Evolutionary conservation across 2,888 invertebrate species (phyloP).

Genomic region (Geotrupes spiniger): DNA sequence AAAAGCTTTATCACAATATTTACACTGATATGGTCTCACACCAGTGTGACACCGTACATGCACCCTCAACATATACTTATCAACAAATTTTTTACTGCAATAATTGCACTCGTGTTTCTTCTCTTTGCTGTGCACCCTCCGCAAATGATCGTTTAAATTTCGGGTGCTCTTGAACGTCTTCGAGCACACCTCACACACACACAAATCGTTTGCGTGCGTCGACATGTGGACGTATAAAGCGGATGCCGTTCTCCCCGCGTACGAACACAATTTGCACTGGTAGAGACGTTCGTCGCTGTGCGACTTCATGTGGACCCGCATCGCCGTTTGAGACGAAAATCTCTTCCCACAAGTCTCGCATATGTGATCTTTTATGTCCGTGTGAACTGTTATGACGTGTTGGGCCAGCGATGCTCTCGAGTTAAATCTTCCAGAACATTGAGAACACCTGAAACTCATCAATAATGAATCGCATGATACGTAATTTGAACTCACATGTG

Average conservation of each 20-base stretch:
- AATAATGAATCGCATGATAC: neutral
- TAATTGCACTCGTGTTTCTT: slow-evolving; percentile 38
- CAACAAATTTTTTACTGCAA: slow-evolving; percentile 39
- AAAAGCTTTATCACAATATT: slow-evolving; percentile 37
- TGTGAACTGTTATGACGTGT: slow-evolving; percentile 39
- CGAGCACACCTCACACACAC: slow-evolving; percentile 40
- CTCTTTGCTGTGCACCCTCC: slow-evolving; percentile 36
- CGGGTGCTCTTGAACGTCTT: slow-evolving; percentile 40
- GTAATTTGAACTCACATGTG: slow-evolving; percentile 28
- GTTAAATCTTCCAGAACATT: slow-evolving; percentile 35
- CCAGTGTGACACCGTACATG: slow-evolving; percentile 40
- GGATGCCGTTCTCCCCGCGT: slow-evolving; percentile 40
- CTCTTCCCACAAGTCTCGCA: slow-evolving; percentile 40
- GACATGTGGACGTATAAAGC: slow-evolving; percentile 41
- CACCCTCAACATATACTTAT: slow-evolving; percentile 38
- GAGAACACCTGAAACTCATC: slow-evolving; percentile 30
- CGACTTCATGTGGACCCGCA: slow-evolving; percentile 36
- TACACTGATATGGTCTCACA: slow-evolving; percentile 37
- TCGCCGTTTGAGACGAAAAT: slow-evolving; percentile 36
- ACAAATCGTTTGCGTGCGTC: slow-evolving; percentile 36
- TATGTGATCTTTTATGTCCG: slow-evolving; percentile 37
- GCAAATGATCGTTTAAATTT: slow-evolving; percentile 38
- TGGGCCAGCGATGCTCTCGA: slow-evolving; percentile 35
- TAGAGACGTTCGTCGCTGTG: slow-evolving; percentile 38
- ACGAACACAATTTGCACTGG: slow-evolving; percentile 37